Percentiles rank a stretch among this genome's conserved stretches.
These are phyloP conservation scores for Epinotia demarniana DNA, from an alignment of 2,888 invertebrate species.

Conservation along the genomic window DNA sequence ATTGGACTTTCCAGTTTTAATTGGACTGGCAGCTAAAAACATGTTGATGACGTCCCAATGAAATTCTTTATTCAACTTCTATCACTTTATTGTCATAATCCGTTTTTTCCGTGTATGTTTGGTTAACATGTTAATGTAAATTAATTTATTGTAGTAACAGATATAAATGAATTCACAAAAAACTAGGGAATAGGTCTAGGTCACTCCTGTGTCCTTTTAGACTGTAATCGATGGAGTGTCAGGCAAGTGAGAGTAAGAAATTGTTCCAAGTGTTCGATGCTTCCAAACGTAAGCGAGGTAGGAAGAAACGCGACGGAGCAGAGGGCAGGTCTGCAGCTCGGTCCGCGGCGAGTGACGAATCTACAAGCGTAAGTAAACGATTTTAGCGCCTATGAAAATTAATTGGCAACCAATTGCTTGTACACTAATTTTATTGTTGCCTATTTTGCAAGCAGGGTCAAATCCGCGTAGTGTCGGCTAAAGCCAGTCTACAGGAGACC, in stretches of 20 bases:
- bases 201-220: slow-evolving; percentile 60
- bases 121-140: slow-evolving; percentile 62
- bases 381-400: slow-evolving; percentile 1
- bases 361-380: slow-evolving; percentile 68
- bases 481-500: slow-evolving; percentile 66
- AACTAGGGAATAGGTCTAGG: slow-evolving; percentile 51
- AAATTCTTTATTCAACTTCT: slow-evolving; percentile 70
- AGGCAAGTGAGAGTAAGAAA: slow-evolving; percentile 77
- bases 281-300: slow-evolving; percentile 65
- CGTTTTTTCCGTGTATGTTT: slow-evolving; percentile 63
- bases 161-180: slow-evolving; percentile 52
- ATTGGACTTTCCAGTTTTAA: neutral
- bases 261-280: slow-evolving; percentile 76
- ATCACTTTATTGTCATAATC: slow-evolving; percentile 58
- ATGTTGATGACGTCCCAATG: slow-evolving; percentile 36
- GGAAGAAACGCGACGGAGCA: slow-evolving; percentile 64
- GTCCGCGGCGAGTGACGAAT: slow-evolving; percentile 70
- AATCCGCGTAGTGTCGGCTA: slow-evolving; percentile 59
- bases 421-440: slow-evolving; percentile 5
- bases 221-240: slow-evolving; percentile 70
- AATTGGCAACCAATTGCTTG: slow-evolving; percentile 6
- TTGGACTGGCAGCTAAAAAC: slow-evolving; percentile 32
- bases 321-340: slow-evolving; percentile 55
- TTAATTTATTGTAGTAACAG: slow-evolving; percentile 57
- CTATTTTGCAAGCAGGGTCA: slow-evolving; percentile 53